These are phyloP conservation scores for Propsilocerus akamusi DNA, from an alignment of 1,140 invertebrate species.

Conservation along the genomic window DNA sequence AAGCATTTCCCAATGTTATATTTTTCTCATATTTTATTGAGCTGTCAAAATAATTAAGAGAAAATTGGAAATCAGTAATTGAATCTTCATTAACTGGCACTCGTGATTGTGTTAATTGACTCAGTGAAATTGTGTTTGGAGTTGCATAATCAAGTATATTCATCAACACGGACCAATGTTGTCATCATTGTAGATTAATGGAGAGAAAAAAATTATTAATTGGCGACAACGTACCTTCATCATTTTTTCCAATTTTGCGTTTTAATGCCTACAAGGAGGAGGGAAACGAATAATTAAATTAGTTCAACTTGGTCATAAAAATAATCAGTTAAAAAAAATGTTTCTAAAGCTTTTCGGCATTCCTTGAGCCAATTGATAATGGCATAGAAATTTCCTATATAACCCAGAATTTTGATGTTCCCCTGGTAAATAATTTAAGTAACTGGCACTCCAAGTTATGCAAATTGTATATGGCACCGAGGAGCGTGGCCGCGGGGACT, in stretches of 20 bases:
- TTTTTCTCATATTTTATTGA: too few species aligned
- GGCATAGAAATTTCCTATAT: not conserved
- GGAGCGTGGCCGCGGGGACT: not conserved
- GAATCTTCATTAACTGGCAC: too few species aligned
- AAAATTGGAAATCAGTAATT: too few species aligned
- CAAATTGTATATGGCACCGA: not conserved
- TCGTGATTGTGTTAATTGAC: too few species aligned
- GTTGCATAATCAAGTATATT: not conserved
- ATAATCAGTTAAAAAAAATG: not conserved
- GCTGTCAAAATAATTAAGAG: too few species aligned
- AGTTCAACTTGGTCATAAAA: not conserved
- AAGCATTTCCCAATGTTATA: too few species aligned
- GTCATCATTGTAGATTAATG: too few species aligned
- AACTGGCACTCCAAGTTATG: not conserved
- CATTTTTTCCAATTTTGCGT: not conserved
- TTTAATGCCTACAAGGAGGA: not conserved
- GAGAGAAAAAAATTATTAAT: not conserved
- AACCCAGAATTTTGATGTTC: not conserved
- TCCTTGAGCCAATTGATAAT: not conserved
- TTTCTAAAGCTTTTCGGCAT: not conserved
- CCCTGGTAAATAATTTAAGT: not conserved
- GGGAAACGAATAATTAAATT: not conserved
- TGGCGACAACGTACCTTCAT: not conserved
- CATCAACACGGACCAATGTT: slow-evolving; percentile 2
- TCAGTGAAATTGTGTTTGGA: too few species aligned